phyloP scores from a whole-genome alignment of 1,140 invertebrate species.

The Euura lappo region DNA sequence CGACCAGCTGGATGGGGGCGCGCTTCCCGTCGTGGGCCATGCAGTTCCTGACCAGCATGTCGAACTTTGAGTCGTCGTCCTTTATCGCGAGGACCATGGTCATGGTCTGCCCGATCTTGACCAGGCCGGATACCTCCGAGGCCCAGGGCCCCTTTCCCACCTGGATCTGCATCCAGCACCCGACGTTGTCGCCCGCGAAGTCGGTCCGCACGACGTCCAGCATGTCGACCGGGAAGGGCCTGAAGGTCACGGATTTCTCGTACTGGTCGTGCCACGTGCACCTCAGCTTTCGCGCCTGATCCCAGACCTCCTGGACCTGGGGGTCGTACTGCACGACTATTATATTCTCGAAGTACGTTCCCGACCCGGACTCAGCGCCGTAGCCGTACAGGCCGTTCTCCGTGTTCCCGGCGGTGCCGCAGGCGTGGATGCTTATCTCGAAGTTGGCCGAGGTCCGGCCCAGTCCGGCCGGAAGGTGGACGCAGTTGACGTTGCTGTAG shows the following conservation, averaged over 20 bases:
- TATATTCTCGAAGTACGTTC: slow-evolving; percentile 94
- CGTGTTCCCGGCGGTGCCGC: slow-evolving; percentile 89
- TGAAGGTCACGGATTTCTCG: slow-evolving; percentile 93
- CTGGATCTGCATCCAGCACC: slow-evolving; percentile 95
- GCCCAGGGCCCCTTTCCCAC: slow-evolving; percentile 96
- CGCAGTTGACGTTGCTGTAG: slow-evolving; percentile 90
- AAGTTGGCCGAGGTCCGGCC: slow-evolving; percentile 87
- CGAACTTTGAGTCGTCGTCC: slow-evolving; percentile 94
- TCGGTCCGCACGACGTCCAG: slow-evolving; percentile 91
- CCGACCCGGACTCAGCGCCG: slow-evolving; percentile 83
- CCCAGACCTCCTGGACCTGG: slow-evolving; percentile 95
- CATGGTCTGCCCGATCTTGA: slow-evolving; percentile 96
- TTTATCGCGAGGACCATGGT: slow-evolving; percentile 97
- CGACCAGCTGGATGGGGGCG: slow-evolving; percentile 92
- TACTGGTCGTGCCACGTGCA: slow-evolving; percentile 97
- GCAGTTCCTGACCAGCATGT: slow-evolving; percentile 94
- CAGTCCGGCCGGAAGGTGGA: slow-evolving; percentile 86
- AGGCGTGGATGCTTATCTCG: slow-evolving; percentile 88
- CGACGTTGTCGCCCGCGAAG: slow-evolving; percentile 94
- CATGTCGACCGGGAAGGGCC: slow-evolving; percentile 96
- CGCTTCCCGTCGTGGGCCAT: slow-evolving; percentile 94
- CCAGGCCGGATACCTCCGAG: slow-evolving; percentile 90
- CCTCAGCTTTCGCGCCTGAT: slow-evolving; percentile 88
- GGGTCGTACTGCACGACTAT: slow-evolving; percentile 94
- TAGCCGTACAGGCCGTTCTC: slow-evolving; percentile 86